phyloP scores from a whole-genome alignment of 2,113 vertebrate genomes.

The Orientallactaga bullata region DNA sequence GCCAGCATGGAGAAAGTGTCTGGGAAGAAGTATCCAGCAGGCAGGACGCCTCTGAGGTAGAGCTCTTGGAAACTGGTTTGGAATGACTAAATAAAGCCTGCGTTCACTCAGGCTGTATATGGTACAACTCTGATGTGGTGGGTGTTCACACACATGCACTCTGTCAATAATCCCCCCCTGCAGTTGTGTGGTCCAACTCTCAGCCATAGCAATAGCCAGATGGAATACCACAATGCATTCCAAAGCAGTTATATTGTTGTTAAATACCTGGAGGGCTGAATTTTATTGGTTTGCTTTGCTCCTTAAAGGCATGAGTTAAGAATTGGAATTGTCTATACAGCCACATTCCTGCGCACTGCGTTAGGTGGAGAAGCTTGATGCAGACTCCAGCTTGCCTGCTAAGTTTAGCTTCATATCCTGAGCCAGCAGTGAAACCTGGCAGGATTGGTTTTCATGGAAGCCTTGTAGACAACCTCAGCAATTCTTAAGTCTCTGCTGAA shows the following conservation, averaged over 20 bases:
- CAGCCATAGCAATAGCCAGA: not conserved
- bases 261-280: constrained; percentile 38
- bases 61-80: not conserved
- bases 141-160: not conserved
- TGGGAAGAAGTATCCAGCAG: not conserved
- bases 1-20: not conserved
- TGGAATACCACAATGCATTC: constrained; percentile 22
- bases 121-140: not conserved
- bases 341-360: constrained; percentile 62
- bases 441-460: constrained; percentile 80
- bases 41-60: not conserved
- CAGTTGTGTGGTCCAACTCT: not conserved
- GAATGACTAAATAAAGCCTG: not conserved
- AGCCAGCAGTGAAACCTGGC: constrained; percentile 75
- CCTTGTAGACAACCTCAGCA: constrained; percentile 72
- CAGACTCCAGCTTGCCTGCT: constrained; percentile 79
- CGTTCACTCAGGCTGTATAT: not conserved
- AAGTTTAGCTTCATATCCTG: constrained; percentile 73
- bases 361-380: constrained; percentile 30
- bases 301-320: constrained; percentile 41
- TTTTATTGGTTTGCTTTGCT: constrained; percentile 60
- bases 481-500: constrained; percentile 37
- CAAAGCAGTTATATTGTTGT: constrained; percentile 43
- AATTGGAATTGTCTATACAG: constrained; percentile 11
- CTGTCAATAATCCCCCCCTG: not conserved